Conservation (phyloP, 92 coral and sea anemone species). For the Phymanthus crucifer region DNA sequence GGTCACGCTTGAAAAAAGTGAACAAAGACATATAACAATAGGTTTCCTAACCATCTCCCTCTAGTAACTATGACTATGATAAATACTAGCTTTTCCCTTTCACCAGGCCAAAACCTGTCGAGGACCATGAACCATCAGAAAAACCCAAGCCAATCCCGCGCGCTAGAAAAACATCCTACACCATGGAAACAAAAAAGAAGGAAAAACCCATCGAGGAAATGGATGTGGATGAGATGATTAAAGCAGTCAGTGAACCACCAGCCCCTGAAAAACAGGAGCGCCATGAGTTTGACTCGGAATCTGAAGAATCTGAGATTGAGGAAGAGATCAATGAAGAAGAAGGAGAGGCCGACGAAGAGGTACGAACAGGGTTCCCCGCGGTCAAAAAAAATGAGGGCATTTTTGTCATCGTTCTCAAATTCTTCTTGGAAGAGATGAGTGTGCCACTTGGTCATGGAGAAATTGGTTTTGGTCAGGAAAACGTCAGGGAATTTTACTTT, state of each 20-base stretch:
- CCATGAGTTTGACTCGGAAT: slow-evolving; percentile 33
- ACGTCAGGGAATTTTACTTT: too few species aligned
- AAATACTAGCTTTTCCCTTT: neutral
- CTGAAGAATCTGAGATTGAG: slow-evolving; percentile 38
- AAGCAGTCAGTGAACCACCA: slow-evolving; percentile 60
- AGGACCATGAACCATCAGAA: slow-evolving; percentile 73
- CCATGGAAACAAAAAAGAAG: slow-evolving; percentile 29
- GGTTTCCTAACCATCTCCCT: too few species aligned
- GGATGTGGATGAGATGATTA: slow-evolving; percentile 85
- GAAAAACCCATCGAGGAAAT: slow-evolving; percentile 82
- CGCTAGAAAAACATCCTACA: slow-evolving; percentile 40
- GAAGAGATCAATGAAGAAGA: slow-evolving; percentile 35
- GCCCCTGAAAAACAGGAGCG: slow-evolving; percentile 13
- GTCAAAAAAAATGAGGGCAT: too few species aligned
- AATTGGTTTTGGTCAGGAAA: too few species aligned
- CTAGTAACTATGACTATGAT: too few species aligned
- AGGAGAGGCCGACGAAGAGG: slow-evolving; percentile 10
- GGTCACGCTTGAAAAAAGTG: too few species aligned
- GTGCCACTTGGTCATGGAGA: too few species aligned
- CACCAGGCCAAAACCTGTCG: slow-evolving; percentile 40
- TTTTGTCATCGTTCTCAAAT: too few species aligned
- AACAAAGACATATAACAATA: too few species aligned
- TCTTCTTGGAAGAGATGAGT: too few species aligned
- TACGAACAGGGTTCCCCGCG: too few species aligned
- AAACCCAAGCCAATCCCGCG: slow-evolving; percentile 62